Conservation (phyloP, 2,113 vertebrate genomes). For the Passer montanus region DNA sequence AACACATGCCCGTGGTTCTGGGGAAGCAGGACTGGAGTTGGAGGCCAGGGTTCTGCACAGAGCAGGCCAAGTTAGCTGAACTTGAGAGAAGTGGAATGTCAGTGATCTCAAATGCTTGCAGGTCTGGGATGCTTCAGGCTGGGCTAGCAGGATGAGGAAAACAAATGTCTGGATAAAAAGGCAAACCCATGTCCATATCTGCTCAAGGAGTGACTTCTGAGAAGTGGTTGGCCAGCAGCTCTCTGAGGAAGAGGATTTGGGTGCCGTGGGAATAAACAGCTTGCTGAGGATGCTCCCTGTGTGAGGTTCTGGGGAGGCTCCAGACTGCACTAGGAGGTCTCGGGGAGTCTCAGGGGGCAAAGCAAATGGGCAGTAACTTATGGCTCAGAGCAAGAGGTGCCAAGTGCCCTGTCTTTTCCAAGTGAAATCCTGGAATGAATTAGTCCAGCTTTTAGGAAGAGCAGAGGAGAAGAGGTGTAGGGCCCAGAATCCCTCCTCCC, state of each 20-base stretch:
- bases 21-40: background rate
- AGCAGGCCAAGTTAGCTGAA: background rate
- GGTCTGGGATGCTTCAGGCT: constrained; percentile 11
- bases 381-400: background rate
- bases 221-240: background rate
- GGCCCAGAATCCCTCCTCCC: background rate
- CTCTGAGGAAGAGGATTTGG: background rate
- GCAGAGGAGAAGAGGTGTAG: background rate
- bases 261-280: background rate
- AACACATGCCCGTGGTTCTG: accelerated
- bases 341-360: background rate
- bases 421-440: background rate
- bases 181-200: background rate
- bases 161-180: background rate
- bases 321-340: too few relatives aligned
- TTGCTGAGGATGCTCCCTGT: background rate
- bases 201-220: background rate
- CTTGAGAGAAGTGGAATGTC: background rate
- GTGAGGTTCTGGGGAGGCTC: background rate
- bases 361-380: background rate
- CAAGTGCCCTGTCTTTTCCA: background rate
- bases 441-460: background rate
- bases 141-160: background rate
- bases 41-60: background rate
- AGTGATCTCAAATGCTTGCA: background rate